Evolutionary conservation across 2,888 invertebrate species (phyloP).

Genomic region (Bedellia somnulentella): DNA sequence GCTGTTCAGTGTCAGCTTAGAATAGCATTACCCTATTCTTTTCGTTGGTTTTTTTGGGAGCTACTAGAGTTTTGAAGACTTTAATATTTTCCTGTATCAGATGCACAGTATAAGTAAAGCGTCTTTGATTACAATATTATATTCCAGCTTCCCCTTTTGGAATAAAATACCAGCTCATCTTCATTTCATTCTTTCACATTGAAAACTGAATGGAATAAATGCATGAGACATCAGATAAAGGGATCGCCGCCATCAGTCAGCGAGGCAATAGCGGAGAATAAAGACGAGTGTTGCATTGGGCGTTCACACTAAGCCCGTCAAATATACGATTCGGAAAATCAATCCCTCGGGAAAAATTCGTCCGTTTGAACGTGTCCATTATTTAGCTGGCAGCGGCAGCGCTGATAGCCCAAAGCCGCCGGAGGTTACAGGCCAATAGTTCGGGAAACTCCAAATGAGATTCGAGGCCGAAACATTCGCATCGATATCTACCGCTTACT

Average conservation of each 20-base stretch:
- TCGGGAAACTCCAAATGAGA: conserved; percentile 31
- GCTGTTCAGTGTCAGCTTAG: too few species aligned
- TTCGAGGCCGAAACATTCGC: conserved; percentile 18
- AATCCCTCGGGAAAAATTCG: conserved; percentile 34
- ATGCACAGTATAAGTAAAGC: too few species aligned
- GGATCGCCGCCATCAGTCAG: conserved; percentile 17
- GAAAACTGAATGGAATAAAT: conserved; percentile 38
- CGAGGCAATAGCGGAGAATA: conserved; percentile 10
- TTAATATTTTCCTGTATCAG: too few species aligned
- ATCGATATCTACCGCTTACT: conserved; percentile 21
- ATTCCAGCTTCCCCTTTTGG: too few species aligned
- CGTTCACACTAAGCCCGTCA: conserved; percentile 33
- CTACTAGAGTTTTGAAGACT: too few species aligned
- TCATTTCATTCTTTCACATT: too few species aligned
- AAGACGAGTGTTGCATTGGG: conserved; percentile 4
- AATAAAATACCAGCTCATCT: too few species aligned
- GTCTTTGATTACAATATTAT: too few species aligned
- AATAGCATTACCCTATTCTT: too few species aligned
- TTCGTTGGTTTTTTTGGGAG: too few species aligned
- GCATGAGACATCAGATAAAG: conserved; percentile 31
- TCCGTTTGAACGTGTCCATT: conserved; percentile 43
- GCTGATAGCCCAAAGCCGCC: conserved; percentile 16
- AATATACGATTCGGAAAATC: conserved; percentile 38
- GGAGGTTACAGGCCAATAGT: conserved; percentile 24
- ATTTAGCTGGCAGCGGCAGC: conserved; percentile 31